Base-by-base conservation (phyloP, 2,888 invertebrate species). In the Drosophila tripunctata region DNA sequence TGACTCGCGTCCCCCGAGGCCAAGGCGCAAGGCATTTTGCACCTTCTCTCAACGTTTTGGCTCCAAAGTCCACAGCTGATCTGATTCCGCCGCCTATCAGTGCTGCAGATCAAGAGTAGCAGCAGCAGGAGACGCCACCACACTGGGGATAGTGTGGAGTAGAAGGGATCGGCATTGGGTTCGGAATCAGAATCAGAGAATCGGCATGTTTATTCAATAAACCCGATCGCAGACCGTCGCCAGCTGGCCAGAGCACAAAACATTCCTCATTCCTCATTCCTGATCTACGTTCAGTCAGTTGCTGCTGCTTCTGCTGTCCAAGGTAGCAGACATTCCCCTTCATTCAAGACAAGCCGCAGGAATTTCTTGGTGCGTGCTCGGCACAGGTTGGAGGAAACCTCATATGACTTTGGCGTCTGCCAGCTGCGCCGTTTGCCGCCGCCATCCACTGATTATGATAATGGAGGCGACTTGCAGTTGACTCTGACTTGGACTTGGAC, bases 281-380 rank as follows among this genome's bases (percentile, higher is more conserved):
- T n/a, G n/a, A n/a, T n/a, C n/a, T n/a, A n/a, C n/a, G n/a, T n/a
- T n/a, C 27, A 27, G 27, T 10, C 27, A 27, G 10, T 8, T 27
- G 8, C 10, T 27, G 27, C 27, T 27, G 27, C 27, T 27, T 8
- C 0, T 27, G 8, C 27, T 3, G 27, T 27, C 27, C 10, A 27
- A 27, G 27, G 10, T 10, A 27, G 27, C 10, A 54, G 51, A 65
- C 76, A 71, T 75, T 78, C 80, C 66, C 70, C 63, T n/a, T n/a
- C 71, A 78, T 86, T 75, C 83, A 84, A 68, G 76, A 89, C 89
- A 89, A 88, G 87, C 83, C 79, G 78, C 73, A 74, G 90, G 89
- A 89, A 89, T 89, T 89, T 83, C 80, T 87, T 89, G 89, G 89
- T 90, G 89, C 89, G 89, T 90, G 89, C 89, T 89, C 82, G 89